Evolutionary conservation across 37 sponge, comb jelly and placozoan species (phyloP).

Genomic region (Mnemiopsis leidyi): DNA sequence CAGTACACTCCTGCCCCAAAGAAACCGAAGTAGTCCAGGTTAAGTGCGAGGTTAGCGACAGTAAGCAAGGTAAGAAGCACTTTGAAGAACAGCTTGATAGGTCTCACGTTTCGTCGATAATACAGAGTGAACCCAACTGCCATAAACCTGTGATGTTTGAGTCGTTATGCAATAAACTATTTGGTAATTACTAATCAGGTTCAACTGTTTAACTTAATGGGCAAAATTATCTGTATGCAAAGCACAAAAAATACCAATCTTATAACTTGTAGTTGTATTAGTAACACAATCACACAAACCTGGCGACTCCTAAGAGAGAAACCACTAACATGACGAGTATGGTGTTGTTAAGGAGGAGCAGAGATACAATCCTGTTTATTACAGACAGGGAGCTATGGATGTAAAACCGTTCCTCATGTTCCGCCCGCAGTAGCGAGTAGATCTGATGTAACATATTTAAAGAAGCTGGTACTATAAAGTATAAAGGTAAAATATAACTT

Average conservation of each 20-base stretch:
- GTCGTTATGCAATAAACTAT: too few relatives aligned
- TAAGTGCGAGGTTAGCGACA: background rate
- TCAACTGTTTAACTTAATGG: too few relatives aligned
- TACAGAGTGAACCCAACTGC: background rate
- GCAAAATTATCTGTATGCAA: too few relatives aligned
- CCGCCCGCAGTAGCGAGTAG: background rate
- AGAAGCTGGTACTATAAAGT: background rate
- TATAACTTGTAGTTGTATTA: too few relatives aligned
- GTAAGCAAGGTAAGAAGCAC: background rate
- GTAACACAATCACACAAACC: too few relatives aligned
- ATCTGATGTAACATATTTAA: background rate
- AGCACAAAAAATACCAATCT: too few relatives aligned
- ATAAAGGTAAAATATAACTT: too few relatives aligned
- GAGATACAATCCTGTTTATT: background rate
- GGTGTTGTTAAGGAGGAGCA: background rate
- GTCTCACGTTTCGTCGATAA: background rate
- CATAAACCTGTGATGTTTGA: background rate
- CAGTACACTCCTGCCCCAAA: background rate
- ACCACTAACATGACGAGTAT: background rate
- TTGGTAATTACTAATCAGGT: too few relatives aligned
- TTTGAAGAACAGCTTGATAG: background rate
- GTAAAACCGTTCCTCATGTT: background rate
- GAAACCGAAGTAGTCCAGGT: background rate
- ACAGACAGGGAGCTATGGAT: background rate
- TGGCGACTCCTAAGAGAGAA: background rate